Conservation (phyloP, 2,113 vertebrate species). For the Rhombomys opimus region DNA sequence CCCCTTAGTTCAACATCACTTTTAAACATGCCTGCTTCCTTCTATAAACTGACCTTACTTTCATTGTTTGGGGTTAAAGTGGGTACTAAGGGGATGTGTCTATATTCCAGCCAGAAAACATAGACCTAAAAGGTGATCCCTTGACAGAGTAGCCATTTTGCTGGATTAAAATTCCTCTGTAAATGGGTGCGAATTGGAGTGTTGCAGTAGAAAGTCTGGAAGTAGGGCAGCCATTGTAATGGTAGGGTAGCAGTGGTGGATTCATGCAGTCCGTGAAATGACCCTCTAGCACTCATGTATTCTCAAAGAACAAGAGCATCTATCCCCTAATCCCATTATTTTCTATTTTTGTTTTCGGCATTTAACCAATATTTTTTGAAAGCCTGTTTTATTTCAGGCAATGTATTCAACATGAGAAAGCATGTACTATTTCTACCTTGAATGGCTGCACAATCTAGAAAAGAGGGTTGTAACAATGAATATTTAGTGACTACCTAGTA, state of each 20-base stretch:
- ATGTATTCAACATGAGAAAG: neutral
- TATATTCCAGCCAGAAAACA: too few species aligned
- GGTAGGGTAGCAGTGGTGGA: neutral
- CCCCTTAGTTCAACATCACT: too few species aligned
- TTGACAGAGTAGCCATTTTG: too few species aligned
- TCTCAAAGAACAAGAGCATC: neutral
- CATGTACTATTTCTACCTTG: neutral
- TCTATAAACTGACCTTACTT: too few species aligned
- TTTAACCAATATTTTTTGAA: constrained; percentile 8
- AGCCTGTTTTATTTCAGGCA: constrained; percentile 25
- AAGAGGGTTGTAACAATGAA: constrained; percentile 8
- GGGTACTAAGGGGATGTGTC: too few species aligned
- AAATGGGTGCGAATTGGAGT: neutral
- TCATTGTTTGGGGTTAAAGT: too few species aligned
- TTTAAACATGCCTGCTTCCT: too few species aligned
- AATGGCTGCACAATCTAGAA: neutral
- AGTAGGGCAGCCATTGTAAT: neutral
- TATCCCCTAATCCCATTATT: neutral
- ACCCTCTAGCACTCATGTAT: neutral
- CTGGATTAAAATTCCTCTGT: too few species aligned
- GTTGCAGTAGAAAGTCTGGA: neutral
- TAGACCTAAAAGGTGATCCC: too few species aligned
- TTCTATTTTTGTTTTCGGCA: neutral
- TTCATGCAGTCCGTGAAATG: constrained; percentile 22
- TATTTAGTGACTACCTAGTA: constrained; percentile 32